phyloP scores from a whole-genome alignment of 2,113 vertebrate species.

The Tretioscincus oriximinensis region DNA sequence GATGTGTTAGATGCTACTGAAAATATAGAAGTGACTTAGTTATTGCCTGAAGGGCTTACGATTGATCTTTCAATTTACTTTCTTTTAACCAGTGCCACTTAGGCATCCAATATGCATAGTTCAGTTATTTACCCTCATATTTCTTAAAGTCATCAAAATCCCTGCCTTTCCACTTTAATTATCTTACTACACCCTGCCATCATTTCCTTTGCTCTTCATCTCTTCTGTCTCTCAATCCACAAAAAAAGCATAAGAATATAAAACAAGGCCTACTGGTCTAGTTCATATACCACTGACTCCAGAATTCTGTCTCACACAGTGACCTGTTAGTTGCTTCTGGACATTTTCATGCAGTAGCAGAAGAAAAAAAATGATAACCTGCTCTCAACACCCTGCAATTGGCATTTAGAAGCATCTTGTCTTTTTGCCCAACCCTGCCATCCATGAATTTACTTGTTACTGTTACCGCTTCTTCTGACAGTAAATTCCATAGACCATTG shows the following conservation, averaged over 20 bases:
- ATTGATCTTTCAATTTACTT: conserved; percentile 37
- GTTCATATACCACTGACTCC: too few relatives aligned
- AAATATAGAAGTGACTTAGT: conserved; percentile 16
- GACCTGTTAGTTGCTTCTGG: too few relatives aligned
- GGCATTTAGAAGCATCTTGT: too few relatives aligned
- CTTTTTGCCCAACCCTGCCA: too few relatives aligned
- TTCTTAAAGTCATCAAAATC: background rate
- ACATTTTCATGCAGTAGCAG: too few relatives aligned
- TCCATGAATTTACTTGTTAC: too few relatives aligned
- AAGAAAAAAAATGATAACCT: too few relatives aligned
- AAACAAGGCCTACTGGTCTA: too few relatives aligned
- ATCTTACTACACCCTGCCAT: background rate
- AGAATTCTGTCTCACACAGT: too few relatives aligned
- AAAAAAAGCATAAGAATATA: background rate
- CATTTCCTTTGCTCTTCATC: background rate
- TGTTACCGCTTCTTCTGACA: too few relatives aligned
- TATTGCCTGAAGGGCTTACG: conserved; percentile 5
- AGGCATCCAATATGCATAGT: background rate
- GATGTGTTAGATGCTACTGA: conserved; percentile 12
- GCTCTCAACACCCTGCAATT: too few relatives aligned
- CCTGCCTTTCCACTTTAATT: background rate
- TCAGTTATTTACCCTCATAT: background rate
- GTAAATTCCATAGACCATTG: too few relatives aligned
- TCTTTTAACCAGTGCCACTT: conserved; percentile 15
- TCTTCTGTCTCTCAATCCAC: background rate